phyloP scores from a whole-genome alignment of 2,797 vertebrate genomes.

The Periophthalmus magnuspinnatus region DNA sequence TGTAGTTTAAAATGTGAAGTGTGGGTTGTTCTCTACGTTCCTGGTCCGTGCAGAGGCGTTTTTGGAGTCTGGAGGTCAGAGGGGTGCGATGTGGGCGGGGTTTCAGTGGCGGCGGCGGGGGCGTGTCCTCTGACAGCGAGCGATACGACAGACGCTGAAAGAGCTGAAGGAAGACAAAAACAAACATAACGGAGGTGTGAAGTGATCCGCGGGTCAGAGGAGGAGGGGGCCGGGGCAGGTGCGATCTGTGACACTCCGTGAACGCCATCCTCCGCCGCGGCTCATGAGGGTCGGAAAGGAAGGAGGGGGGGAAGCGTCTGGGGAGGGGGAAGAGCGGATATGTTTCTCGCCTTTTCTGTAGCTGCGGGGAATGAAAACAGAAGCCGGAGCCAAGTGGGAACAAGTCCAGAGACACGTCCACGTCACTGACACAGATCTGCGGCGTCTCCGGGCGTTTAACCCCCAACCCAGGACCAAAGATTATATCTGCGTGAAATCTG shows the following conservation, averaged over 20 bases:
- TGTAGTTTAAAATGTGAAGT: too few relatives aligned
- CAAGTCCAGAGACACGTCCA: constrained; percentile 63
- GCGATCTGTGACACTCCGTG: too few relatives aligned
- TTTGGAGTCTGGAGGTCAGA: constrained; percentile 27
- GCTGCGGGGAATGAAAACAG: constrained; percentile 72
- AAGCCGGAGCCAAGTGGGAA: constrained; percentile 72
- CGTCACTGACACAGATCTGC: constrained; percentile 21
- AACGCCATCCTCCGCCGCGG: constrained; percentile 56
- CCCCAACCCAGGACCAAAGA: constrained; percentile 45
- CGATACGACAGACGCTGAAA: constrained; percentile 60
- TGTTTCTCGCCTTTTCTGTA: constrained; percentile 65
- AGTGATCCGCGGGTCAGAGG: constrained; percentile 75
- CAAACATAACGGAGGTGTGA: constrained; percentile 82
- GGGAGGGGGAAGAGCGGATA: constrained; percentile 31
- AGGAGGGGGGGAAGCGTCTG: constrained; percentile 31
- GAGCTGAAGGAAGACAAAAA: constrained; percentile 75
- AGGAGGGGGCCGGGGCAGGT: too few relatives aligned
- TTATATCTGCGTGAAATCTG: constrained; percentile 53
- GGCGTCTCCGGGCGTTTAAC: constrained; percentile 28
- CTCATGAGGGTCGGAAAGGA: constrained; percentile 71
- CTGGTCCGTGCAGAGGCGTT: neutral
- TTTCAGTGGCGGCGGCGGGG: constrained; percentile 19
- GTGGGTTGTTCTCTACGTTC: neutral
- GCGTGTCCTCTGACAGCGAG: constrained; percentile 65
- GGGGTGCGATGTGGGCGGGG: constrained; percentile 41